phyloP scores from a whole-genome alignment of 2,888 invertebrate genomes.

The Hipparchia sbordonii region DNA sequence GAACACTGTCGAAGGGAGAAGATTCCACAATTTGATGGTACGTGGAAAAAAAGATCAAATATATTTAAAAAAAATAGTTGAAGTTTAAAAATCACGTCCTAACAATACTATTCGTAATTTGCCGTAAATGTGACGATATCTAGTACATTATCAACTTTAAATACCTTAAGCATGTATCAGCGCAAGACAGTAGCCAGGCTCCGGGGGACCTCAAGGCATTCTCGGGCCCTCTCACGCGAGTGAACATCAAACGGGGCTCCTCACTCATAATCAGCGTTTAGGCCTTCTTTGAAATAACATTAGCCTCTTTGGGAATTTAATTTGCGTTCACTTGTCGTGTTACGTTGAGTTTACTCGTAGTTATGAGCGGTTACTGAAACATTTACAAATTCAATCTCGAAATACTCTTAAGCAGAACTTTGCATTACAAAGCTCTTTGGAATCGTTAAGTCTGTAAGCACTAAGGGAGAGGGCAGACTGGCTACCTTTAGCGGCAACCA shows the following conservation, averaged over 20 bases:
- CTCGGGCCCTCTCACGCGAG: conserved; percentile 60
- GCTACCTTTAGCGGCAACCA: too few relatives aligned
- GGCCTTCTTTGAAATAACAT: conserved; percentile 77
- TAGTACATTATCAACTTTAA: too few relatives aligned
- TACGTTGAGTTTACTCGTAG: conserved; percentile 28
- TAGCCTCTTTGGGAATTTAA: conserved; percentile 76
- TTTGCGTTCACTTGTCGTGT: conserved; percentile 52
- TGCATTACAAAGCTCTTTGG: too few relatives aligned
- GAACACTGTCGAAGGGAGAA: too few relatives aligned
- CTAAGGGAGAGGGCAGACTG: too few relatives aligned
- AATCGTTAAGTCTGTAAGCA: too few relatives aligned
- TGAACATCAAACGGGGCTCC: conserved; percentile 71
- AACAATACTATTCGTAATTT: too few relatives aligned
- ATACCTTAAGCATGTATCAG: conserved; percentile 23
- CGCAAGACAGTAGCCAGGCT: conserved; percentile 42
- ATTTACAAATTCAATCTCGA: conserved; percentile 3
- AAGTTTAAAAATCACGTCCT: too few relatives aligned
- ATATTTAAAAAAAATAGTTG: too few relatives aligned
- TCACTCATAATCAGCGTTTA: conserved; percentile 74
- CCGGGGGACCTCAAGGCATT: conserved; percentile 66
- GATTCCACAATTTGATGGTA: too few relatives aligned
- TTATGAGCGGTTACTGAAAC: conserved; percentile 24
- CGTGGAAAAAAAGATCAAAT: too few relatives aligned
- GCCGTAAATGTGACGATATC: too few relatives aligned
- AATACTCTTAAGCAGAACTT: not conserved